A percentile compares a stretch with the other conserved stretches of the same genome.
Evolutionary conservation across 2,113 vertebrate genomes (phyloP).

Genomic region (Oostethus manadensis): DNA sequence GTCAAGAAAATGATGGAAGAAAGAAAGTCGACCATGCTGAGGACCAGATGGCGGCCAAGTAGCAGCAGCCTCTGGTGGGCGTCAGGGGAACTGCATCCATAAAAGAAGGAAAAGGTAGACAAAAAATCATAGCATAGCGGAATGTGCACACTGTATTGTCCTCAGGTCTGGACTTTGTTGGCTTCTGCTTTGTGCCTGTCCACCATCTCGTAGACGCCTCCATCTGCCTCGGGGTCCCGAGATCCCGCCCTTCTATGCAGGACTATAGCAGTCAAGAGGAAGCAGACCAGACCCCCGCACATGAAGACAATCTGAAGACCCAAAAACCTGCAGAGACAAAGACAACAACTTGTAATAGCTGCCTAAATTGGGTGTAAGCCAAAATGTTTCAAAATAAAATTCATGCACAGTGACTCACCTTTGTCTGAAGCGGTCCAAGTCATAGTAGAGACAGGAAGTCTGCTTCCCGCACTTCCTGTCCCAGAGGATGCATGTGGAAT

Average conservation of each 20-base stretch:
- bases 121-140: neutral
- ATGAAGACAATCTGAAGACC: constrained; percentile 50
- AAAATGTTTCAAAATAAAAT: neutral
- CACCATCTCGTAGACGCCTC: constrained; percentile 31
- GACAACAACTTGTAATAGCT: neutral
- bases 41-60: too few relatives aligned
- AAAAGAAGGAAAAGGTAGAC: neutral
- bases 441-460: constrained; percentile 84
- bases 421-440: constrained; percentile 78
- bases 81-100: neutral
- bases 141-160: neutral
- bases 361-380: neutral
- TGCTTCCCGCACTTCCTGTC: constrained; percentile 70
- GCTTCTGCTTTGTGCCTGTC: neutral
- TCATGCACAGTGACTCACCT: constrained; percentile 61
- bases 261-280: constrained; percentile 35
- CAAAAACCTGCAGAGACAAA: constrained; percentile 46
- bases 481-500: constrained; percentile 84
- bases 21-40: too few relatives aligned
- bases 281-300: constrained; percentile 49
- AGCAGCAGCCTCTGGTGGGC: neutral
- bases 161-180: constrained; percentile 21
- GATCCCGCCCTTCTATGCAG: constrained; percentile 6
- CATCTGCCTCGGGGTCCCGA: fast-evolving
- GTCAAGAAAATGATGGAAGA: too few relatives aligned